Evolutionary conservation across 1,140 invertebrate genomes (phyloP).

Genomic region (Thaumetopoea pityocampa): DNA sequence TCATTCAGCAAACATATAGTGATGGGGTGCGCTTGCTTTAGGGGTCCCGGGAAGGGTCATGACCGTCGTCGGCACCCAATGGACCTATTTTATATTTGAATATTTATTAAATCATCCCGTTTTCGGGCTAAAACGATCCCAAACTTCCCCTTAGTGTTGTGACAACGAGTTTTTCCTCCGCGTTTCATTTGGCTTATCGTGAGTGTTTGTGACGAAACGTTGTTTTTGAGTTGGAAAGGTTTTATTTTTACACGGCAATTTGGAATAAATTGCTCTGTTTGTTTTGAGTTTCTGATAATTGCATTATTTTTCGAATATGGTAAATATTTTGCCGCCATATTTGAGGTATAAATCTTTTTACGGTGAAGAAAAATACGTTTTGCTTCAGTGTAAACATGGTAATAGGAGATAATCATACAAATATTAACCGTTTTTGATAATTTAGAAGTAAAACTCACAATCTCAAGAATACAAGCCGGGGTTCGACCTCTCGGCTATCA

Average conservation of each 20-base stretch:
- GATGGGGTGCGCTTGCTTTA: slow-evolving; percentile 5
- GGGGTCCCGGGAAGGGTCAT: slow-evolving; percentile 13
- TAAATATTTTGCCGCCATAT: no score
- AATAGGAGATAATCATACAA: no score
- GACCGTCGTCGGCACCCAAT: slow-evolving; percentile 28
- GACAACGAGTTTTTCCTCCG: slow-evolving; percentile 30
- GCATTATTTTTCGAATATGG: background rate
- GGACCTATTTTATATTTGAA: slow-evolving; percentile 42
- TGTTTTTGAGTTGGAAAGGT: slow-evolving; percentile 14
- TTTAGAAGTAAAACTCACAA: no score
- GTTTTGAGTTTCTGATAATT: background rate
- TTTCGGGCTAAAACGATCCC: slow-evolving; percentile 22
- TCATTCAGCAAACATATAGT: slow-evolving; percentile 6
- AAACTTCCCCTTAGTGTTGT: slow-evolving; percentile 25
- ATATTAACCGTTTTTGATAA: no score
- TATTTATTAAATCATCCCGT: slow-evolving; percentile 50
- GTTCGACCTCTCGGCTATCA: no score
- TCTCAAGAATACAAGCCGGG: no score
- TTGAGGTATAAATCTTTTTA: no score
- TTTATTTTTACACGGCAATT: background rate
- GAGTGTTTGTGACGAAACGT: slow-evolving; percentile 15
- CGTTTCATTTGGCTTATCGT: slow-evolving; percentile 25
- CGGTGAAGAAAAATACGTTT: no score
- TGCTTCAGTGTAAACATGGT: no score
- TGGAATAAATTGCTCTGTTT: background rate